Percentiles rank a stretch among this genome's conserved stretches.
These are phyloP conservation scores for Drosophila tristis DNA, from an alignment of 1,140 invertebrate species.

Conservation along the genomic window DNA sequence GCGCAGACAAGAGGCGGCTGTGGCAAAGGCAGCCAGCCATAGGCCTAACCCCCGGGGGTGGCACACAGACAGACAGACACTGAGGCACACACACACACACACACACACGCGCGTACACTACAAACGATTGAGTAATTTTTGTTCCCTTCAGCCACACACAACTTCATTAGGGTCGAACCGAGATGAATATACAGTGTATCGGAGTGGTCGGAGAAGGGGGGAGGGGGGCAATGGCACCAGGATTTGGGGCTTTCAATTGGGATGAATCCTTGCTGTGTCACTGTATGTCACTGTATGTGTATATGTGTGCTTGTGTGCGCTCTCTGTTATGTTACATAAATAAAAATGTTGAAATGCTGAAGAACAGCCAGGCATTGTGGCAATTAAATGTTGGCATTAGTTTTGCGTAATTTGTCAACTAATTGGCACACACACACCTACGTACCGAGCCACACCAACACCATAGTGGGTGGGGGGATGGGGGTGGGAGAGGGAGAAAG, in stretches of 20 bases:
- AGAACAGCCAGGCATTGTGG: conserved; percentile 8
- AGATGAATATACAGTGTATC: conserved; percentile 20
- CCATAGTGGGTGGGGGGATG: too few relatives aligned
- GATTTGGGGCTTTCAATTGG: conserved; percentile 3
- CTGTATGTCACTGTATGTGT: conserved; percentile 8
- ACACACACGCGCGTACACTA: conserved; percentile 24
- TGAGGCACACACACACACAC: conserved; percentile 17
- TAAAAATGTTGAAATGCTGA: conserved; percentile 37
- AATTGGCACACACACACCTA: conserved; percentile 56
- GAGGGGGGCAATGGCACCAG: conserved; percentile 1
- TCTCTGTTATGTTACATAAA: conserved; percentile 68
- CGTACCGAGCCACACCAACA: conserved; percentile 13
- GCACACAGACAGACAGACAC: conserved; percentile 39
- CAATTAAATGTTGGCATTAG: conserved; percentile 59
- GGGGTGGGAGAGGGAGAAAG: background rate
- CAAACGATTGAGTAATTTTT: conserved; percentile 73
- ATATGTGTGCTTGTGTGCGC: conserved; percentile 17
- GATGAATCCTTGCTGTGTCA: conserved; percentile 1
- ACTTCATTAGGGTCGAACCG: conserved; percentile 65
- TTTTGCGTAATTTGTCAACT: conserved; percentile 82
- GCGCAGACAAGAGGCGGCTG: conserved; percentile 74
- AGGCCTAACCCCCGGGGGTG: conserved; percentile 69
- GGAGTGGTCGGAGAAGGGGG: background rate
- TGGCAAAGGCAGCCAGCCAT: conserved; percentile 40
- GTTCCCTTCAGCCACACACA: conserved; percentile 59